Base-by-base conservation (phyloP, 2,113 vertebrate genomes). In the Polypterus bichir region DNA sequence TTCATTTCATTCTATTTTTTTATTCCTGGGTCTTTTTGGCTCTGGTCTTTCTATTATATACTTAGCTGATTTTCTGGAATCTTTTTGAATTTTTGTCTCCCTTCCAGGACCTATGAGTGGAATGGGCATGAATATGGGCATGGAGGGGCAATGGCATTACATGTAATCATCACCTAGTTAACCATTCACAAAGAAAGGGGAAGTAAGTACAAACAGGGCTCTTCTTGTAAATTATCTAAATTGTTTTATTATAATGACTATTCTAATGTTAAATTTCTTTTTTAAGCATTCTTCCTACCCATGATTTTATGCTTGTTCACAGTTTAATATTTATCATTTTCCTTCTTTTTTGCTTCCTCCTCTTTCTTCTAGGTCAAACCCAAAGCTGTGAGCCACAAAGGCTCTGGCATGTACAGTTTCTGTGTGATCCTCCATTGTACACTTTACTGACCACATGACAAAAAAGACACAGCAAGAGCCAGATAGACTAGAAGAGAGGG, bases 61-160 rank as follows among this genome's bases (percentile, higher is more conserved):
- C 11, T 65, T 89, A 83, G 84, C 88, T 88, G 83, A 86, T 82
- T 79, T 83, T 77, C 85, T 80, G 83, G 82, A 85, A 71, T 83
- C 80, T 86, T 88, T 84, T 86, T 79, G 80, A 83, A 86, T 90
- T 88, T 86, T 88, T 91, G 80, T 91, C 84, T 89, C 86, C 83
- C 77, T 83, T 77, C 72, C 85, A 98, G 96, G 96, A 88, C 91
- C 96, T 82, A 98, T 98, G 93, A 92, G 92, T 89, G 96, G 94
- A 81, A 98, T 98, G 94, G 92, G 94, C 80, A 98, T 98, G 96
- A 98, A 98, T 91, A 98, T 98, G 93, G 94, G 94, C 78, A 98
- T 98, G 96, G 96, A 98, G 88, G 94, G 96, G 87, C 96, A 98
- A 81, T 98, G 96, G 96, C 96, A 98, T 92, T 98, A 98, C 91